phyloP scores from a whole-genome alignment of 2,113 vertebrate species.

The Taurulus bubalis region DNA sequence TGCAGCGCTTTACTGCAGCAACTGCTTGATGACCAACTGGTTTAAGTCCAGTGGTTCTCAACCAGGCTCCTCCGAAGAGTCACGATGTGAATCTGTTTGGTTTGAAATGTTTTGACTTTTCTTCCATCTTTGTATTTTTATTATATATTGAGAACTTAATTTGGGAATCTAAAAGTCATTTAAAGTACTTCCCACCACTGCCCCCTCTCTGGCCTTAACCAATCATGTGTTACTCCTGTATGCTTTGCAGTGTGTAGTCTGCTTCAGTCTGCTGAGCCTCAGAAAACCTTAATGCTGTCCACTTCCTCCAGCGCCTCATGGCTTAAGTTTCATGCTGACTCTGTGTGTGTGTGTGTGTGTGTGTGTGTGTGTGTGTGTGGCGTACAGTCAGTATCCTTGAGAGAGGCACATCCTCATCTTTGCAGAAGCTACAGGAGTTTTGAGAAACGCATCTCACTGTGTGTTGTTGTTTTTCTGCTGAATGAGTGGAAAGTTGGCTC shows the following conservation, averaged over 20 bases:
- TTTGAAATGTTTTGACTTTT: background rate
- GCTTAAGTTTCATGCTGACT: constrained; percentile 81
- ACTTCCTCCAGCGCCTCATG: constrained; percentile 71
- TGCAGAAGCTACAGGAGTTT: constrained; percentile 58
- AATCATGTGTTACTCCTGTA: constrained; percentile 25
- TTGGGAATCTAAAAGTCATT: background rate
- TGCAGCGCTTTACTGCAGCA: background rate
- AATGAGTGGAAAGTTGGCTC: constrained; percentile 70
- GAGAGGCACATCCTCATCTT: constrained; percentile 62
- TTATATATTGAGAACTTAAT: background rate
- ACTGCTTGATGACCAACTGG: background rate
- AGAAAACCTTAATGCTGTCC: constrained; percentile 64
- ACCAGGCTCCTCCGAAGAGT: background rate
- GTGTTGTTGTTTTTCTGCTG: constrained; percentile 71
- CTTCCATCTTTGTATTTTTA: background rate
- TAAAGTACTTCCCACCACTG: too few species aligned
- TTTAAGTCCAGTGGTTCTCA: background rate
- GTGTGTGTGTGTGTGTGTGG: constrained; percentile 25
- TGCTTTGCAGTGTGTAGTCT: constrained; percentile 39
- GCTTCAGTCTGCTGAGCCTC: constrained; percentile 65
- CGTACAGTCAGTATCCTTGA: constrained; percentile 55
- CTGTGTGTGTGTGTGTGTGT: constrained; percentile 33
- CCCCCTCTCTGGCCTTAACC: background rate
- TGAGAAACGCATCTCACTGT: constrained; percentile 51
- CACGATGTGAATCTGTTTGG: background rate